Evolutionary conservation across 2,113 vertebrate species (phyloP), one percentile per base, ranked within the genome.

Genomic region (Xiphophorus hellerii): DNA sequence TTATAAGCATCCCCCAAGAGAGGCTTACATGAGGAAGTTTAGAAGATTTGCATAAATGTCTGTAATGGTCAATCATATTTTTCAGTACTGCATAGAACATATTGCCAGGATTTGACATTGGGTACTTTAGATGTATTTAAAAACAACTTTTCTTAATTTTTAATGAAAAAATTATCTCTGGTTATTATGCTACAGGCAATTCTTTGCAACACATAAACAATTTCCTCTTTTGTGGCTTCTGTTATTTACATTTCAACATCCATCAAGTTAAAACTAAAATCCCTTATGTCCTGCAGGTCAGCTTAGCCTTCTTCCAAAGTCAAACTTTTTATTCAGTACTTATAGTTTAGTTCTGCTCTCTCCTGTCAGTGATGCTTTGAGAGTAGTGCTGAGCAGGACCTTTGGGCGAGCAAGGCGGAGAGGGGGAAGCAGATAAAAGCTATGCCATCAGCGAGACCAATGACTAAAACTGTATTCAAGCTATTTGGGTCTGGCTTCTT

Each of bases 381-480:
- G 70, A 83, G 35, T 54, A 71, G 65, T 62, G 62, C 74, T 73
- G 42, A 71, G 83, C 86, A 80, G 80, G 51, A 58, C 69, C 69
- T 83, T 67, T 35, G 62, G 84, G 68, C 66, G 11, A 13, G 31
- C 29, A 1, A 6, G 78, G 72, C 58, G 62, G 51, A 76, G 66
- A 71, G 60, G 71, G 71, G 76, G 58, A 78, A 73, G 61, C 37
- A 67, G 75, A 84, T 76, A 76, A 78, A 71, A 71, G 69, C 66
- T 73, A 70, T 72, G 39, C 77, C 63, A 74, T 86, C 81, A 88
- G 65, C 42, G 74, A 87, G 78, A 83, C 86, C 73, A 73, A 66
- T 84, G 78, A 54, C 78, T 44, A 65, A 82, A 77, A 74, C 80
- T 69, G 79, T 77, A 74, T 81, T 87, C 76, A 65, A 44, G 54